Evolutionary conservation across 2,797 vertebrate genomes (phyloP), one percentile per base, ranked within the genome.

Genomic region (Malurus leucopterus): DNA sequence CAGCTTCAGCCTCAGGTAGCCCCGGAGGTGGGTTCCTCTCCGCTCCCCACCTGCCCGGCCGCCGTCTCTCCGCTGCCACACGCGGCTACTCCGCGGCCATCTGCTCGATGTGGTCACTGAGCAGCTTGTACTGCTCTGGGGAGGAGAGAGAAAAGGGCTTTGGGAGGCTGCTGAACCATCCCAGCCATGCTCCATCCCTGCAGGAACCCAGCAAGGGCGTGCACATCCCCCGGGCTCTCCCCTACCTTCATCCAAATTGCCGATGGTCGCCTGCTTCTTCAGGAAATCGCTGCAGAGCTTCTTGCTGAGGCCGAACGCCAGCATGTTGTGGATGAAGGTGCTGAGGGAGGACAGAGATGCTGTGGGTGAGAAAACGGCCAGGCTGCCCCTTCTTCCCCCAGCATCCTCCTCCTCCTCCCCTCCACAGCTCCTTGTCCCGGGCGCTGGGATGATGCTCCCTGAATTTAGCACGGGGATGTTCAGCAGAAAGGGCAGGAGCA

Each of bases 291-390:
- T 98, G 95, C 99, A 99, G 80, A 99, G 98, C 95, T 99, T 99
- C 97, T 98, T 98, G 96, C 87, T 99, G 92, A 99, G 97, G 15
- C 99, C 99, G 1, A 99, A 99, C 0, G 99, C 99, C 97, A 99
- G 91, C 99, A 99, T 99, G 96, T 99, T 99, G 89, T 99, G 99
- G 10, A 98, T 99, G 96, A 99, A 99, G 0, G 99, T 99, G 94
- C 99, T 99, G 95, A 18, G 93, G 94, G 86, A 27, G 81, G n/a
- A 94, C 11, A 93, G 70, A 67, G n/a, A 20, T 5, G 57, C 19
- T 68, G 7, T 41, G 19, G 32, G n/a, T 6, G 13, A 84, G 13
- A 23, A 23, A 30, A 75, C 1, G 7, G n/a, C 21, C 58, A 23
- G 11, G 55, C 34, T 69, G 15, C 12, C 13, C 20, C 4, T 54